Evolutionary conservation across 2,888 invertebrate genomes (phyloP), one percentile per base, ranked within the genome.

Genomic region (Drosophila cognata): DNA sequence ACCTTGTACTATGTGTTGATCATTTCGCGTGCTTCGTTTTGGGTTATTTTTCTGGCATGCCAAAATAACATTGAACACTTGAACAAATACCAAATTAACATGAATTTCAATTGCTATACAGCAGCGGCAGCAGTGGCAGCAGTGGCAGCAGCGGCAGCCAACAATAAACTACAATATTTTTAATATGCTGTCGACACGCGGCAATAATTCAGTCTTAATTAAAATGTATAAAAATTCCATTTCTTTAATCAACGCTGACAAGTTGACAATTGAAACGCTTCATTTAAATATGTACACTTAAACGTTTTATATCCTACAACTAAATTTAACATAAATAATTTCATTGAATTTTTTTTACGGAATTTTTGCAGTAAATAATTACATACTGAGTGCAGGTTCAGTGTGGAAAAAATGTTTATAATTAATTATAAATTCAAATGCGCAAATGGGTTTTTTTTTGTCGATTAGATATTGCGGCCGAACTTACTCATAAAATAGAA

Each of bases 201-300:
- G 68, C 70, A 66, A 82, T 86, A 80, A 83, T 88, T 90, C 89
- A 66, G 81, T 72, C 89, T 90, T 90, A 85, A 85, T 88, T 81
- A 90, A 85, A 89, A 74, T 74, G 84, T 86, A 74, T 74, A 70
- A 43, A 82, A 76, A 70, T 77, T 81, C 60, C 77, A 75, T 75
- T 85, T 88, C 77, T 80, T 86, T 77, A 86, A 88, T 88, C 84
- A 86, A 85, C 78, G 78, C 67, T 77, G 89, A 90, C 84, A 86
- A 88, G 86, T 80, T 86, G 90, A 74, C 89, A 90, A 90, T 85
- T 79, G 71, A 79, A 67, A 67, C 59, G 66, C 64, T 79, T 74
- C 64, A 74, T 79, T 78, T 78, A 77, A 77, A 79, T 77, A 56
- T 67, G 28, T 56, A 28, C 51, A 53, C 61, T 53, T 59, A 67